Evolutionary conservation across 2,113 vertebrate species (phyloP).

Genomic region (Leiothrix lutea): DNA sequence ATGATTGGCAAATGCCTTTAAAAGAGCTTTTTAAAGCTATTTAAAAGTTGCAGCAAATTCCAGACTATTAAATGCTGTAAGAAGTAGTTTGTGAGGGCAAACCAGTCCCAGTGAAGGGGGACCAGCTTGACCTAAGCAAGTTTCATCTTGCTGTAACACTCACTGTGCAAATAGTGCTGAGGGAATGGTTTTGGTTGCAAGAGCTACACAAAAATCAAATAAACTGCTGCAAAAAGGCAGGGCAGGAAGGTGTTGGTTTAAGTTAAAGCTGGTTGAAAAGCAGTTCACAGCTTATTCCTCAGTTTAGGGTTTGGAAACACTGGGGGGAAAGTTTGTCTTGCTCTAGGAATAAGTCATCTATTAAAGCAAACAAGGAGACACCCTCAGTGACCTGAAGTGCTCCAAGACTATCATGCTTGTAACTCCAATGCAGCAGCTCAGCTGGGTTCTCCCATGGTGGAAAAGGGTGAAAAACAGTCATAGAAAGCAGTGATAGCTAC

Average conservation of each 20-base stretch:
- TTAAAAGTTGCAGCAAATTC: neutral
- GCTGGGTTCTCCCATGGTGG: neutral
- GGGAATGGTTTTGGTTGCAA: neutral
- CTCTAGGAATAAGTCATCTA: neutral
- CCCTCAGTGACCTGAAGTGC: neutral
- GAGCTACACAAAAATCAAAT: neutral
- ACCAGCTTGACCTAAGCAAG: neutral
- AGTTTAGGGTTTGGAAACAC: neutral
- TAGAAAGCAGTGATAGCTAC: neutral
- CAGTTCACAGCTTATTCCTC: neutral
- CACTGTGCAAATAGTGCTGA: neutral
- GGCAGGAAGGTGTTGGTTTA: neutral
- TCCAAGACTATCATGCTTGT: neutral
- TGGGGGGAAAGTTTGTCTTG: neutral
- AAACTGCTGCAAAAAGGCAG: neutral
- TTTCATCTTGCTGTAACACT: neutral
- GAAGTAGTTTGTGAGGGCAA: neutral
- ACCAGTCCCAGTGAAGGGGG: neutral
- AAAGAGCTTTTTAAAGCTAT: neutral
- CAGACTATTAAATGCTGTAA: neutral
- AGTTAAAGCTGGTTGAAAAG: neutral
- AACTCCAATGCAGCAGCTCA: neutral
- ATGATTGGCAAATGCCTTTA: neutral
- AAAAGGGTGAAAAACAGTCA: neutral
- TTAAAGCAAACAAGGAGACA: neutral